Base-by-base conservation (phyloP, 2,113 vertebrate species). In the Irena cyanogastra region DNA sequence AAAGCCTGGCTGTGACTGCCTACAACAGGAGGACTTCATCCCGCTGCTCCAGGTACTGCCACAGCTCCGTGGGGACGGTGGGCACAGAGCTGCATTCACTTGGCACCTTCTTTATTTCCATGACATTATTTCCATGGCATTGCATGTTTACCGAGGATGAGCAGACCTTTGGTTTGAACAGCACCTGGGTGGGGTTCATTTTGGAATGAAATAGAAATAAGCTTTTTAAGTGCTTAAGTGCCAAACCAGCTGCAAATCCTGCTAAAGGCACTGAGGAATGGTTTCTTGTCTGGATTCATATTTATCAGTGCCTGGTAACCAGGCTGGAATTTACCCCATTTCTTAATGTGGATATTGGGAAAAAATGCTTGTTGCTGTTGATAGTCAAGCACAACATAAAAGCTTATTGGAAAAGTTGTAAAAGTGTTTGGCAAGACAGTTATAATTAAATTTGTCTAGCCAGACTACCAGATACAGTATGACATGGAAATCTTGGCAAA, bases 21-120 rank as follows among this genome's bases (percentile, higher is more conserved):
- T 99, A 53, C 98, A 99, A 90, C 99, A 99, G 96, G 99, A 99
- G 91, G 99, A 99, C 96, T 99, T 99, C 94, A 99, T 99, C 97
- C 99, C 99, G 22, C 98, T 99, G 54, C 98, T 99, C 96, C 99
- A 99, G 99, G 99, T 99, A 95, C 76, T 85, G 87, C 79, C 54
- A 27, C 39, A 45, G 70, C 91, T 95, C 71, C 12, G 18, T 42
- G 33, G 66, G 53, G 72, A 47, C 8, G 8, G 8, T 24, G 60
- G 42, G 52, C 35, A 42, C 45, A 31, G 16, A 4, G 4, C 44
- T 49, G 2, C 3, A 1, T 53, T 64, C 33, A 1, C 20, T 63
- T 45, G 17, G 7, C 83, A 65, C 24, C 63, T 69, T 37, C 15
- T 33, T 50, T 30, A 41, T 66, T 95, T 63, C 57, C 18, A 2